Conservation (phyloP, 2,888 invertebrate genomes). For the Lepidocyrtoides sp. region DNA sequence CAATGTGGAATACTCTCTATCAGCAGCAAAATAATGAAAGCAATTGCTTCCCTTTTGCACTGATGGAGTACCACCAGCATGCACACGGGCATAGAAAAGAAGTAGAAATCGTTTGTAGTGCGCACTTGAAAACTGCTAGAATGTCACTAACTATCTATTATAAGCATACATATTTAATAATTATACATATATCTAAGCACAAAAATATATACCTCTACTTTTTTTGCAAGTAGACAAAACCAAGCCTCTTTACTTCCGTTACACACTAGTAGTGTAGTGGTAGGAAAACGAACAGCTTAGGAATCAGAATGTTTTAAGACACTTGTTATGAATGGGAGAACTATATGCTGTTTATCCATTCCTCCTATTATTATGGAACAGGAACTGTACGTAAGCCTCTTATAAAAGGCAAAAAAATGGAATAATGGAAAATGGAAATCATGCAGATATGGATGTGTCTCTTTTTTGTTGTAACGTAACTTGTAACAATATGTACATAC, state of each 20-base stretch:
- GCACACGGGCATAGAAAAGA: background rate
- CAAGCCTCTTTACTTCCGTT: background rate
- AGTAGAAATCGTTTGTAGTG: background rate
- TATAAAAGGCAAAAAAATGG: background rate
- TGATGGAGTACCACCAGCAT: no score
- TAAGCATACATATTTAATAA: no score
- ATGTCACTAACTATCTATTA: background rate
- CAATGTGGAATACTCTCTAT: background rate
- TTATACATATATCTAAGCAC: no score
- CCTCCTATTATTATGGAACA: background rate
- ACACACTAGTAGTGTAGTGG: constrained; percentile 20
- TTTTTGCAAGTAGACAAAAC: background rate
- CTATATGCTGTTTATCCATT: background rate
- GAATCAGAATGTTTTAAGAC: constrained; percentile 35
- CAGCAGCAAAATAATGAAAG: constrained; percentile 36
- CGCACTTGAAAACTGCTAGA: background rate
- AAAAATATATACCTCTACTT: background rate
- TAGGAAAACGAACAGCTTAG: constrained; percentile 52
- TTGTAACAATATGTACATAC: background rate
- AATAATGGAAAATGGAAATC: constrained; percentile 8
- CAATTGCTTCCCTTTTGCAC: no score
- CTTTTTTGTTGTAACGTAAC: background rate
- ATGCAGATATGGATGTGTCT: background rate
- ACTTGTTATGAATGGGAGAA: background rate
- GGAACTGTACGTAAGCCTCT: background rate